A percentile compares a stretch with the other conserved stretches of the same genome.
Conservation (phyloP, 2,113 vertebrate genomes). For the Ornithorhynchus anatinus region DNA sequence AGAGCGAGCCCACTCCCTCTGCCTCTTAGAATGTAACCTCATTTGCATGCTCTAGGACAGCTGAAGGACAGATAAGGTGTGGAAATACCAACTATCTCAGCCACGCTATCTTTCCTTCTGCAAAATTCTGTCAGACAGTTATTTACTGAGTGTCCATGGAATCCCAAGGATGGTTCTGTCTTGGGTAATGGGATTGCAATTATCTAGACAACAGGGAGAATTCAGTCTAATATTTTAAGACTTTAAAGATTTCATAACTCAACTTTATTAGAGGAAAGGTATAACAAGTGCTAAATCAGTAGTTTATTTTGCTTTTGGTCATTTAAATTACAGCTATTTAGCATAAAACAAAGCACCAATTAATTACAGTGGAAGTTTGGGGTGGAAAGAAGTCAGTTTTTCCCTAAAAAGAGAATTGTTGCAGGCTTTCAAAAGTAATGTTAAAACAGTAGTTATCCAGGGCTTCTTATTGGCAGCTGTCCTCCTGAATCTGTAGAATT, state of each 20-base stretch:
- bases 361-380: not conserved
- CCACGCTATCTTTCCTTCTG: too few relatives aligned
- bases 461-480: constrained; percentile 1
- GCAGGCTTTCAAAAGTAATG: not conserved
- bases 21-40: too few relatives aligned
- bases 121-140: too few relatives aligned
- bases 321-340: not conserved
- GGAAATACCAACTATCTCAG: too few relatives aligned
- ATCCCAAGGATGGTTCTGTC: too few relatives aligned
- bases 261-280: not conserved
- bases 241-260: not conserved
- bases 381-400: not conserved
- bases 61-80: too few relatives aligned
- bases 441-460: constrained; percentile 18
- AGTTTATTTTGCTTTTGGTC: not conserved
- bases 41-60: too few relatives aligned
- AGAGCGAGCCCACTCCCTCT: too few relatives aligned
- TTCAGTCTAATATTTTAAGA: not conserved
- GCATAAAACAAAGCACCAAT: not conserved
- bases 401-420: not conserved
- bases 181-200: too few relatives aligned
- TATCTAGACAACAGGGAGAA: not conserved
- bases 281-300: not conserved
- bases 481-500: constrained; percentile 8
- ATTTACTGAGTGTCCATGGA: too few relatives aligned